These are phyloP conservation scores for Hirtodrosophila confusa DNA, from an alignment of 2,888 invertebrate species.

Conservation along the genomic window DNA sequence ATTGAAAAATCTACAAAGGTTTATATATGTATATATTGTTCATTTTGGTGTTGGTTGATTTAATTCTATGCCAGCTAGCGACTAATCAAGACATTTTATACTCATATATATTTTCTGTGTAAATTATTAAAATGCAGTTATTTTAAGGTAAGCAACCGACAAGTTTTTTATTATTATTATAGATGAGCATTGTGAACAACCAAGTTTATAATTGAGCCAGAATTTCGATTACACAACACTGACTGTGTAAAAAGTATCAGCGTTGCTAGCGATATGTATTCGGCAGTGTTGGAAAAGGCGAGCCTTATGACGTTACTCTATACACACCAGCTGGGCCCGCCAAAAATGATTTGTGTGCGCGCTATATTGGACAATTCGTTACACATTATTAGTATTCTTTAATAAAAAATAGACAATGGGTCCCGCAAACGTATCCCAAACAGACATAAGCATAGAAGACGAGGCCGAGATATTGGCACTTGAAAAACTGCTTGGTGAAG, in stretches of 20 bases:
- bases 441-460: slow-evolving; percentile 65
- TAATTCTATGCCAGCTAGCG: too few relatives aligned
- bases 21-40: too few relatives aligned
- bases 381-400: neutral
- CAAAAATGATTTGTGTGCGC: slow-evolving; percentile 61
- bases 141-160: too few relatives aligned
- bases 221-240: slow-evolving; percentile 26
- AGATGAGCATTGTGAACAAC: slow-evolving; percentile 2
- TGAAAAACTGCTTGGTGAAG: slow-evolving; percentile 74
- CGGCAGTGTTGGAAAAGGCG: slow-evolving; percentile 30
- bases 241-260: neutral
- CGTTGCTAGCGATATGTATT: slow-evolving; percentile 3
- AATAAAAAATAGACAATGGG: slow-evolving; percentile 38
- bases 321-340: slow-evolving; percentile 47
- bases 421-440: slow-evolving; percentile 46
- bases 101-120: too few relatives aligned
- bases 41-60: too few relatives aligned
- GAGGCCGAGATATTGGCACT: slow-evolving; percentile 77
- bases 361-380: slow-evolving; percentile 11
- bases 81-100: too few relatives aligned
- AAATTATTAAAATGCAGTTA: too few relatives aligned
- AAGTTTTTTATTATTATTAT: neutral
- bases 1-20: too few relatives aligned
- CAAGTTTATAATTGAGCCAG: too few relatives aligned
- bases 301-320: slow-evolving; percentile 9